Evolutionary conservation across 2,888 invertebrate genomes (phyloP), one percentile per base, ranked within the genome.

Genomic region (Sarcophaga carnaria): DNA sequence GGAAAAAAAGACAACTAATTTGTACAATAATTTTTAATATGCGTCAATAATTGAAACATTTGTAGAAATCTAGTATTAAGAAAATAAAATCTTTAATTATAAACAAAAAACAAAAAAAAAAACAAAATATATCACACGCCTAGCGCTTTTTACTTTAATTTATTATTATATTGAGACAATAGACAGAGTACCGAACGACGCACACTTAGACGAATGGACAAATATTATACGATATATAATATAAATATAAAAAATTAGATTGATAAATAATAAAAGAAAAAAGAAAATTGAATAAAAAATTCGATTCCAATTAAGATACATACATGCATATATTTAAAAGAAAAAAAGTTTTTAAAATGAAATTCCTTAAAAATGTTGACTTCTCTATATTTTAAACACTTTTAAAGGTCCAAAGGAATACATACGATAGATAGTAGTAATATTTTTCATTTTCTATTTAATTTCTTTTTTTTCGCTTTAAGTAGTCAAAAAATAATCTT

Each of bases 21-120:
- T 84, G 84, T 87, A 87, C 87, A 87, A 87, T 87, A 87, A 84
- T 87, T 84, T 54, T 87, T 87, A 84, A 76, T 84, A 84, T 78
- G 86, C 86, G 72, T 84, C 87, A 87, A 87, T 87, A 87, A 87
- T 79, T 81, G 75, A 79, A 87, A 84, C 78, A 82, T 84, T 86
- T 84, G 84, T 87, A 87, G 87, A 82, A 87, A 84, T 70, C 14
- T 84, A 84, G 78, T 67, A 70, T 84, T 83, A 83, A 81, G 83
- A 54, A 63, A 8, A 8, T 37, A 37, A 37, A 37, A 37, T 37
- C 37, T 10, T 37, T 37, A 37, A 37, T 37, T 37, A 37, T 37
- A 37, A 37, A 37, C 37, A 37, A 37, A 17, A 79, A n/a, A n/a
- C n/a, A n/a, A 54, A 54, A 14, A 54, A 54, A 5, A 54, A 5